phyloP scores from a whole-genome alignment of 2,113 vertebrate genomes.

The Stegostoma tigrinum region DNA sequence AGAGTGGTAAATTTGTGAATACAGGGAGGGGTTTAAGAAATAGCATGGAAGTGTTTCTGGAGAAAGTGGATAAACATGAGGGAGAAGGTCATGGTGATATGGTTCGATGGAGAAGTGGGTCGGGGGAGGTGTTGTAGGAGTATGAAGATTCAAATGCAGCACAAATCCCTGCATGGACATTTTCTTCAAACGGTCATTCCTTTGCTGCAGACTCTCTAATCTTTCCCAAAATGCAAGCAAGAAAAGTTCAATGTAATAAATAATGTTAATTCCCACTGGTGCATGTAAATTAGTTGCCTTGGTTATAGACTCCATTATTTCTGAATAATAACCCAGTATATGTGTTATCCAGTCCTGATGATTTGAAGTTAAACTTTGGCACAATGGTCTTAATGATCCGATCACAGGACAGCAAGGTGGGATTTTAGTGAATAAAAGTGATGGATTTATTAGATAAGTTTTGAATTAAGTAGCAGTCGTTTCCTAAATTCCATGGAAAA shows the following conservation, averaged over 20 bases:
- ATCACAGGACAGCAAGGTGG: background rate
- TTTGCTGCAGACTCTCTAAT: no score
- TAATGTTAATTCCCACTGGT: background rate
- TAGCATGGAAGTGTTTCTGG: no score
- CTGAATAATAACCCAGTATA: background rate
- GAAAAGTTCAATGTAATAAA: background rate
- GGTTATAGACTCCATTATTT: background rate
- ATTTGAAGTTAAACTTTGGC: background rate
- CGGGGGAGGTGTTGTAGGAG: no score
- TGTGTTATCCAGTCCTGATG: background rate
- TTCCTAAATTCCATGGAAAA: background rate
- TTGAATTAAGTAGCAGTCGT: background rate
- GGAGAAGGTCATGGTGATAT: no score
- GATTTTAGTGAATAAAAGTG: background rate
- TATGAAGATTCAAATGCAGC: no score
- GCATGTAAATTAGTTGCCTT: background rate
- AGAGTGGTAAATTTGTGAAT: no score
- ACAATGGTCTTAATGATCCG: background rate
- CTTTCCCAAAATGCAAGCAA: background rate
- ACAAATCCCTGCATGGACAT: no score
- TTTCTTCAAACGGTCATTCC: no score
- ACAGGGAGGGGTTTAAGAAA: no score
- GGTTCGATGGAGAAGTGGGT: no score
- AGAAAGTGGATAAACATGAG: no score
- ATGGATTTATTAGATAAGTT: background rate